A percentile compares a stretch with the other conserved stretches of the same genome.
These are phyloP conservation scores for Karalla daura DNA, from an alignment of 2,797 vertebrate genomes.

Conservation along the genomic window DNA sequence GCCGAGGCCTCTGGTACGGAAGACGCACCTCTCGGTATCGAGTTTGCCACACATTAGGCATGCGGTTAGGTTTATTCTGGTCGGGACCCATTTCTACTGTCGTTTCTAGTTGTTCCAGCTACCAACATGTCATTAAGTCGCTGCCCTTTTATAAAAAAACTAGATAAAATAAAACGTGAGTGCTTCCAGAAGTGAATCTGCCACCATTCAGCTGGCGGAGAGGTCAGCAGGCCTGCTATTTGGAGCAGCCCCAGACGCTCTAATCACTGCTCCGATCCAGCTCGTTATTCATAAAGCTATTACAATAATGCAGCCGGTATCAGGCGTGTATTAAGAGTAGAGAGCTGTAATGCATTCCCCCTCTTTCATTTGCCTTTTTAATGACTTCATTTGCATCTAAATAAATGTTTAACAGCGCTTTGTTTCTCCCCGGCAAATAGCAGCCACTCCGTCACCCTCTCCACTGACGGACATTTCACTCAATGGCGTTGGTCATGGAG, in stretches of 20 bases:
- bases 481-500: conserved; percentile 11
- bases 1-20: too few species aligned
- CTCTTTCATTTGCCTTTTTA: conserved; percentile 39
- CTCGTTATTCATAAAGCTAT: conserved; percentile 29
- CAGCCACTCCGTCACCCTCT: conserved; percentile 3
- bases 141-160: conserved; percentile 5
- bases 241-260: conserved; percentile 8
- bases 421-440: conserved; percentile 42
- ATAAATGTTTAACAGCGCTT: conserved; percentile 35
- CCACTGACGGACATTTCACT: conserved; percentile 37
- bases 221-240: conserved; percentile 38
- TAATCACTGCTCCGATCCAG: conserved; percentile 33
- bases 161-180: too few species aligned
- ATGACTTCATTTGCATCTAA: conserved; percentile 52
- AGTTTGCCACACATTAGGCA: too few species aligned
- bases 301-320: conserved; percentile 16
- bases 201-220: conserved; percentile 8
- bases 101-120: background rate
- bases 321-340: background rate
- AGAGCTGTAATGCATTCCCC: background rate
- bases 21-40: too few species aligned
- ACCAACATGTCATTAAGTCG: background rate
- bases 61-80: background rate
- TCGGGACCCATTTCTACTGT: background rate
- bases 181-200: too few species aligned